These are phyloP conservation scores for Pangasius djambal DNA, from an alignment of 2,797 vertebrate genomes.

Conservation along the genomic window DNA sequence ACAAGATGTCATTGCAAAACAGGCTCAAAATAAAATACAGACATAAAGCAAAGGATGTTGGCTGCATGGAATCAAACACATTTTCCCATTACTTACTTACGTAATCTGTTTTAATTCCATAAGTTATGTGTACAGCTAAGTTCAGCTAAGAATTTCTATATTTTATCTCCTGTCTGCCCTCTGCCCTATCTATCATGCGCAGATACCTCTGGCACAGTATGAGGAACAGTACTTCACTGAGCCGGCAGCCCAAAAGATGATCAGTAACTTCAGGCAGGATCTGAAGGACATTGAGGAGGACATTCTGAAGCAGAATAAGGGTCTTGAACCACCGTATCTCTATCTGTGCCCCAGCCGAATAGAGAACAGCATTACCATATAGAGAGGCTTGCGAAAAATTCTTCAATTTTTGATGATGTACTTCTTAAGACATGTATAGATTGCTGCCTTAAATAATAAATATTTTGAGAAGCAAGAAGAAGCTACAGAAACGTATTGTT, in stretches of 20 bases:
- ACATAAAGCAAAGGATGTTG: slow-evolving; percentile 1
- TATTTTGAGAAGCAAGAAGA: background rate
- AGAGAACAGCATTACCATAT: slow-evolving; percentile 84
- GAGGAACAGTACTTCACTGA: slow-evolving; percentile 78
- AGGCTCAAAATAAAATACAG: background rate
- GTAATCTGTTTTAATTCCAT: background rate
- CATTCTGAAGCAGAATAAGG: slow-evolving; percentile 74
- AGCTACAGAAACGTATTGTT: background rate
- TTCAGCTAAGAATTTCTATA: background rate
- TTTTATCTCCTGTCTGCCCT: background rate
- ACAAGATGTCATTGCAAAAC: background rate
- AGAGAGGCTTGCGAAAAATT: background rate
- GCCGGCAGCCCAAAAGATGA: slow-evolving; percentile 62
- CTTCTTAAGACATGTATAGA: background rate
- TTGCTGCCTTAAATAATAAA: background rate
- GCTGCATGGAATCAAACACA: background rate
- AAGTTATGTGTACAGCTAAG: background rate
- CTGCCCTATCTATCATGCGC: background rate
- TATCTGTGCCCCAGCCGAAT: slow-evolving; percentile 77
- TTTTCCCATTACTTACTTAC: background rate
- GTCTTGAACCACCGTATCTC: slow-evolving; percentile 74
- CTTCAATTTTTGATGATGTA: background rate
- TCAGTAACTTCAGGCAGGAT: slow-evolving; percentile 70
- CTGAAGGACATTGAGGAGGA: slow-evolving; percentile 71
- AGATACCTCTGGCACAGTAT: slow-evolving; percentile 79